Percentiles rank a stretch among this genome's conserved stretches.
Conservation (phyloP, 2,797 vertebrate genomes). For the Melanotaenia nigrans region DNA sequence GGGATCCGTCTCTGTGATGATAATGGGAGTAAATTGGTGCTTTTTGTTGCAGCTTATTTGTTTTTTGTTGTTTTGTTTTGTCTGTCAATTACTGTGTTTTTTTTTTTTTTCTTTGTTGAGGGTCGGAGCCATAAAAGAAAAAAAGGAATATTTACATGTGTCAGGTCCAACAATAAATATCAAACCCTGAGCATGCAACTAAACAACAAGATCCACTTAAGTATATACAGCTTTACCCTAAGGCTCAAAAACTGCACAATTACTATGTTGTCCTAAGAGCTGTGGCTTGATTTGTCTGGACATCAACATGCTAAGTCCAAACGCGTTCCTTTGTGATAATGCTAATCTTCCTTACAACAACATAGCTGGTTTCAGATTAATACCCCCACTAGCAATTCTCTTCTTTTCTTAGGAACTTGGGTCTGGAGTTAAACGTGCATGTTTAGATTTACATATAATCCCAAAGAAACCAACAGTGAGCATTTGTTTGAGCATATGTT, state of each 20-base stretch:
- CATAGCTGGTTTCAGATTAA: no score
- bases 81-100: background rate
- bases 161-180: background rate
- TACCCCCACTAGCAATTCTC: no score
- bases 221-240: background rate
- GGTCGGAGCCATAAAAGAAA: background rate
- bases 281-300: background rate
- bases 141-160: background rate
- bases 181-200: background rate
- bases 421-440: no score
- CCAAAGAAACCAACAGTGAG: background rate
- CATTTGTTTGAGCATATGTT: no score
- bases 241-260: background rate
- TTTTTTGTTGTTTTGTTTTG: background rate
- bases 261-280: background rate
- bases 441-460: no score
- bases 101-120: background rate
- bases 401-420: no score
- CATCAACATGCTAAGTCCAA: background rate
- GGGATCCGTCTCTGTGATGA: background rate
- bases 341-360: background rate
- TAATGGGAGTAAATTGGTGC: slow-evolving; percentile 22
- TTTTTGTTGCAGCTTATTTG: background rate
- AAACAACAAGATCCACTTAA: background rate
- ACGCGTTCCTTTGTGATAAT: background rate